Conservation (phyloP, 2,797 vertebrate genomes). For the Esox masquinongy region DNA sequence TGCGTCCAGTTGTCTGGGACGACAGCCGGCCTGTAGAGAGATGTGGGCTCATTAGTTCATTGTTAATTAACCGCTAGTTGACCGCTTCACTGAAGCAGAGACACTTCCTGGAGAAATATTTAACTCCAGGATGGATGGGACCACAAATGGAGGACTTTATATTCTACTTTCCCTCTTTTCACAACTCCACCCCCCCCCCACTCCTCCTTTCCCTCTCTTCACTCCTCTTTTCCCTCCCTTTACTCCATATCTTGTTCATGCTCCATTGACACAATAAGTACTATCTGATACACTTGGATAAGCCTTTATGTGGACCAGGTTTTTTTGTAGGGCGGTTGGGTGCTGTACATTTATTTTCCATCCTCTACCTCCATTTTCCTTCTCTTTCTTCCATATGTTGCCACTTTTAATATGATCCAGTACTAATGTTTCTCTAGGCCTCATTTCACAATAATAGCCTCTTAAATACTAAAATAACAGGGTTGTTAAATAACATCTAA, state of each 20-base stretch:
- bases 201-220: too few relatives aligned
- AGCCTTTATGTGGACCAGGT: background rate
- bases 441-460: too few relatives aligned
- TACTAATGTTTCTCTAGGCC: too few relatives aligned
- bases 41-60: slow-evolving; percentile 65
- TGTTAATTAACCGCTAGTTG: slow-evolving; percentile 67
- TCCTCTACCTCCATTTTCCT: too few relatives aligned
- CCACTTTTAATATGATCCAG: too few relatives aligned
- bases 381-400: too few relatives aligned
- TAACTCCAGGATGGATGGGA: slow-evolving; percentile 34
- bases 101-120: slow-evolving; percentile 44
- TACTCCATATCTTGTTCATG: background rate
- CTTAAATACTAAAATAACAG: too few relatives aligned
- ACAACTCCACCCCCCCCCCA: background rate
- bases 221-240: background rate
- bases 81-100: slow-evolving; percentile 60
- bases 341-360: too few relatives aligned
- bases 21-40: slow-evolving; percentile 26
- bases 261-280: background rate
- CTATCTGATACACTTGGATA: background rate
- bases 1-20: too few relatives aligned
- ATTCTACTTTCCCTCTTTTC: background rate
- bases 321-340: background rate
- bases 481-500: too few relatives aligned
- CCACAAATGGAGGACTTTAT: slow-evolving; percentile 37